These are phyloP conservation scores for Orientallactaga sibirica DNA, from an alignment of 2,797 vertebrate genomes.

Conservation along the genomic window DNA sequence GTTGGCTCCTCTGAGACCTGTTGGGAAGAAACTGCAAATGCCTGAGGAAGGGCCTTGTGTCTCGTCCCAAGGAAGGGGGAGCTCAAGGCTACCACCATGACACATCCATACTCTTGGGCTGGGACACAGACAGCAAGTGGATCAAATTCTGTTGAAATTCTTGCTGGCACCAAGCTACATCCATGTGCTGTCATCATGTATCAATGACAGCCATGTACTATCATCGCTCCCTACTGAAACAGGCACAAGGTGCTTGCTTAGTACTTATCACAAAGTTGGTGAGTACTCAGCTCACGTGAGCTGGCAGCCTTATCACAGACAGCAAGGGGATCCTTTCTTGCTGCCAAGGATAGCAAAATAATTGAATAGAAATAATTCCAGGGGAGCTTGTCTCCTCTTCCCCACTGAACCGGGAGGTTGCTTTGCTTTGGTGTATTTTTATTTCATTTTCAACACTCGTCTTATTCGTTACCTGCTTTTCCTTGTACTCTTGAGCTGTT, in stretches of 20 bases:
- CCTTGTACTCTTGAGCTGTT: neutral
- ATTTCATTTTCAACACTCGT: neutral
- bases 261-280: neutral
- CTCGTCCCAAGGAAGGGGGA: neutral
- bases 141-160: neutral
- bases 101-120: neutral
- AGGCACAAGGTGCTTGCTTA: neutral
- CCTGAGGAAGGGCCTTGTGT: neutral
- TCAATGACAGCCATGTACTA: neutral
- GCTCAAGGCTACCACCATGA: too few species aligned
- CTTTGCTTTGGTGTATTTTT: neutral
- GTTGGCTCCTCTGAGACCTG: neutral
- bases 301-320: neutral
- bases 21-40: neutral
- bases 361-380: neutral
- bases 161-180: too few species aligned
- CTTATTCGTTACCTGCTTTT: neutral
- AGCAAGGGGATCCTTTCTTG: neutral
- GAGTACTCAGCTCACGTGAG: neutral
- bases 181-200: neutral
- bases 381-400: neutral
- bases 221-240: neutral
- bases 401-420: neutral
- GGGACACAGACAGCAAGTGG: neutral
- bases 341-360: neutral